Percentiles rank a stretch among this genome's conserved stretches.
These are phyloP conservation scores for Mustela nigripes DNA, from an alignment of 2,113 vertebrate genomes.

Conservation along the genomic window DNA sequence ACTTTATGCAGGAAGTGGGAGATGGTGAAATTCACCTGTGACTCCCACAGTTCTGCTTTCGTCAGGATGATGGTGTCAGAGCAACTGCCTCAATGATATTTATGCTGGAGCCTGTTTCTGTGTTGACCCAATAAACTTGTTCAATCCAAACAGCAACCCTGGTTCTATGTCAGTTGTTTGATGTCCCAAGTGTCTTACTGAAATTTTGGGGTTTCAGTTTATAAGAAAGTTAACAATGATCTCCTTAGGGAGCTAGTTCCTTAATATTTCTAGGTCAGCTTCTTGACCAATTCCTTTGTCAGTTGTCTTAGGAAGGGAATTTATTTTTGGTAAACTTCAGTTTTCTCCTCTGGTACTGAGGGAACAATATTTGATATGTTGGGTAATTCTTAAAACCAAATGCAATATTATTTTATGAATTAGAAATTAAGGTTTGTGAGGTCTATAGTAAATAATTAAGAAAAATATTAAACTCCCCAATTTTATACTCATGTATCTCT, in stretches of 20 bases:
- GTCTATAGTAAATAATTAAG: background rate
- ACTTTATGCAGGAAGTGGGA: background rate
- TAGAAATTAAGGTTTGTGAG: background rate
- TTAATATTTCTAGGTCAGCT: background rate
- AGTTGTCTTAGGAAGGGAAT: background rate
- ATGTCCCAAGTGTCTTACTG: background rate
- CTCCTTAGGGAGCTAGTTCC: background rate
- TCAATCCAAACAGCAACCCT: background rate
- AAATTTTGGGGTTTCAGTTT: background rate
- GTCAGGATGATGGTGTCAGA: background rate
- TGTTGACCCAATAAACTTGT: slow-evolving; percentile 2
- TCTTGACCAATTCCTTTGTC: background rate
- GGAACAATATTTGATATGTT: background rate
- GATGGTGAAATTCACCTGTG: background rate
- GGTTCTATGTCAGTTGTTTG: background rate
- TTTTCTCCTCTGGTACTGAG: background rate
- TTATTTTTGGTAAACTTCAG: background rate
- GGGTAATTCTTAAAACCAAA: background rate
- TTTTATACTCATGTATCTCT: background rate
- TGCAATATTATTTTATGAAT: background rate
- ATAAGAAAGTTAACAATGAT: background rate
- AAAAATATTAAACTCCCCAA: background rate
- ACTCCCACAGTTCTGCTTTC: background rate
- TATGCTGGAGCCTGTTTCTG: background rate
- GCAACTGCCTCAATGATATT: background rate